Conservation (phyloP, 2,797 vertebrate species). For the Hydrolagus colliei region DNA sequence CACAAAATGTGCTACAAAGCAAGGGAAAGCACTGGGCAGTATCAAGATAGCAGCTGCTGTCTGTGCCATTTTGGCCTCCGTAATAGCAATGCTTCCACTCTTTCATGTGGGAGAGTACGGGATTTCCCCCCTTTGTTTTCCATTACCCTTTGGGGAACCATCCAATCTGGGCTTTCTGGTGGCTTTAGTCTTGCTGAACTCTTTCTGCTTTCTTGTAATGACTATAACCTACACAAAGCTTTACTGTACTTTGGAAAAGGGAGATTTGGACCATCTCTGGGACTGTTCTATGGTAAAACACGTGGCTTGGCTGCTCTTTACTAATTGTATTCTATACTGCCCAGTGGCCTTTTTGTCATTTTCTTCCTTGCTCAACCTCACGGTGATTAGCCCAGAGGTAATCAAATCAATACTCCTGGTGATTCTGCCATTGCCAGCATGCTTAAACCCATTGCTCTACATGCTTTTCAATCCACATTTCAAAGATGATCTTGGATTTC, state of each 20-base stretch:
- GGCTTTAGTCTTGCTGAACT: slow-evolving; percentile 74
- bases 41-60: slow-evolving; percentile 50
- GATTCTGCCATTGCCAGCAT: slow-evolving; percentile 76
- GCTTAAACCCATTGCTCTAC: slow-evolving; percentile 84
- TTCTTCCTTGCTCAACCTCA: slow-evolving; percentile 72
- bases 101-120: slow-evolving; percentile 58
- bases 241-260: slow-evolving; percentile 69
- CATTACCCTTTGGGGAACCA: slow-evolving; percentile 64
- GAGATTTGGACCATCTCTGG: slow-evolving; percentile 60
- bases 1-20: slow-evolving; percentile 47
- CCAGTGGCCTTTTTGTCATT: slow-evolving; percentile 81
- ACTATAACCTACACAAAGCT: slow-evolving; percentile 74
- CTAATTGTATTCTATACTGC: slow-evolving; percentile 82
- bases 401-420: slow-evolving; percentile 77
- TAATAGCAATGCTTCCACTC: slow-evolving; percentile 65
- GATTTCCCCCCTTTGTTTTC: slow-evolving; percentile 74
- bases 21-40: slow-evolving; percentile 46
- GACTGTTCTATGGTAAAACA: slow-evolving; percentile 77
- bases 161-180: slow-evolving; percentile 63
- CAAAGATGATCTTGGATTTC: slow-evolving; percentile 68
- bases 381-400: slow-evolving; percentile 69
- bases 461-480: slow-evolving; percentile 82
- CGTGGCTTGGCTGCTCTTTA: slow-evolving; percentile 77
- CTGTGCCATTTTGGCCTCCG: slow-evolving; percentile 63
- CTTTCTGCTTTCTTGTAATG: slow-evolving; percentile 81